Base-by-base conservation (phyloP, 2,797 vertebrate species). In the Microctenopoma steveboyesi region DNA sequence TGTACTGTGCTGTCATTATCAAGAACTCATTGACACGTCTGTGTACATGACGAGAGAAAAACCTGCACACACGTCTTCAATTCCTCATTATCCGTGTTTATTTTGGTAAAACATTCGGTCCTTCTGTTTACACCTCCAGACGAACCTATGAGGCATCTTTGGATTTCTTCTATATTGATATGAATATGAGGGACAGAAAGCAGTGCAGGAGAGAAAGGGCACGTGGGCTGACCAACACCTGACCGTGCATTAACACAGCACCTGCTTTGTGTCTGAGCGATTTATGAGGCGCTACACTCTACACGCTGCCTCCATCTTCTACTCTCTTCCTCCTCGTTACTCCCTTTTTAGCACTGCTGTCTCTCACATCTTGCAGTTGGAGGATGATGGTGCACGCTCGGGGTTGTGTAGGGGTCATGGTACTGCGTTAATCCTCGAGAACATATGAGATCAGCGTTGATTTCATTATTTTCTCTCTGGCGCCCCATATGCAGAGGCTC, bases 221-320 rank as follows among this genome's bases (percentile, higher is more conserved):
- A 69, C 54, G 67, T 16, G 53, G 78, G 79, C 81, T 73, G 88
- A 88, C 80, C 59, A 27, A 86, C 83, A 76, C 64, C 64, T 64
- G 81, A 74, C 78, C 64, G 82, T 87, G 89, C 86, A 88, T 91
- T 86, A 77, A 64, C 75, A 46, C 80, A 90, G 79, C 93, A 94
- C 94, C 94, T 93, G 92, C 91, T 90, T 92, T 84, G 74, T 71
- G 78, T 90, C 81, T 86, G 16, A 64, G 60, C 90, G 90, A 91
- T 94, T 92, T 72, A 93, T 90, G 79, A 92, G 79, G 62, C 51
- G 63, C 66, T 75, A 47, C 63, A 39, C 57, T 62, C 65, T 71
- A 61, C 35, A 56, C 16, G 13, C 58, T 22, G 55, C 62, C 71
- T 70, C 45, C 69, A 62, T 73, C 51, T 51, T 39, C 9, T 27